phyloP scores from a whole-genome alignment of 2,888 invertebrate genomes.

The Ischnura elegans region DNA sequence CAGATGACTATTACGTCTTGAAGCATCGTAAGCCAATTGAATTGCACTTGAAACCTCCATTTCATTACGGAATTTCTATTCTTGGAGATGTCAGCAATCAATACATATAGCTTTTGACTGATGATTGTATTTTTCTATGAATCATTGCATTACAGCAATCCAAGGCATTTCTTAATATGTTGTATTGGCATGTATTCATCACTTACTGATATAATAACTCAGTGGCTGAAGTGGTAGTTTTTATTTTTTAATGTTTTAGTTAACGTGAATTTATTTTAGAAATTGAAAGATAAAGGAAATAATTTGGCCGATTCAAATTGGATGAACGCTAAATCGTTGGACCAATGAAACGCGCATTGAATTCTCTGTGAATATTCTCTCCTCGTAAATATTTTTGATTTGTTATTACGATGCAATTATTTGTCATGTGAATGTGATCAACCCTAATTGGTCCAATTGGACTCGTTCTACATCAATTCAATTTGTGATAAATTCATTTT shows the following conservation, averaged over 20 bases:
- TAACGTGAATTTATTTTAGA: not conserved
- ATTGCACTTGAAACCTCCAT: too few relatives aligned
- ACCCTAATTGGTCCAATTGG: not conserved
- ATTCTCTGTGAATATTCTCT: not conserved
- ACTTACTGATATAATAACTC: conserved; percentile 24
- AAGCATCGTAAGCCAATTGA: too few relatives aligned
- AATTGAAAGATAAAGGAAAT: not conserved
- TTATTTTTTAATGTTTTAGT: not conserved
- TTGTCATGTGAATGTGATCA: not conserved
- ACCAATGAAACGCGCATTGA: not conserved
- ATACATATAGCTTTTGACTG: too few relatives aligned
- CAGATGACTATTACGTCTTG: too few relatives aligned
- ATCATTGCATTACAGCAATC: too few relatives aligned
- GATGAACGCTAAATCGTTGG: not conserved
- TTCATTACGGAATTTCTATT: too few relatives aligned
- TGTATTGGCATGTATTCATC: conserved; percentile 41
- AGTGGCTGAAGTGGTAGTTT: not conserved
- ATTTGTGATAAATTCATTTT: too few relatives aligned
- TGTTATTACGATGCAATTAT: not conserved
- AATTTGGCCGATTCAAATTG: not conserved
- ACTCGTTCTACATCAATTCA: not conserved
- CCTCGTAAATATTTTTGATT: not conserved
- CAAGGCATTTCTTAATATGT: not conserved
- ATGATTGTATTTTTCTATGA: too few relatives aligned
- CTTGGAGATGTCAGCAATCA: too few relatives aligned